These are phyloP conservation scores for Thymelicus lineola DNA, from an alignment of 2,888 invertebrate species.

Conservation along the genomic window DNA sequence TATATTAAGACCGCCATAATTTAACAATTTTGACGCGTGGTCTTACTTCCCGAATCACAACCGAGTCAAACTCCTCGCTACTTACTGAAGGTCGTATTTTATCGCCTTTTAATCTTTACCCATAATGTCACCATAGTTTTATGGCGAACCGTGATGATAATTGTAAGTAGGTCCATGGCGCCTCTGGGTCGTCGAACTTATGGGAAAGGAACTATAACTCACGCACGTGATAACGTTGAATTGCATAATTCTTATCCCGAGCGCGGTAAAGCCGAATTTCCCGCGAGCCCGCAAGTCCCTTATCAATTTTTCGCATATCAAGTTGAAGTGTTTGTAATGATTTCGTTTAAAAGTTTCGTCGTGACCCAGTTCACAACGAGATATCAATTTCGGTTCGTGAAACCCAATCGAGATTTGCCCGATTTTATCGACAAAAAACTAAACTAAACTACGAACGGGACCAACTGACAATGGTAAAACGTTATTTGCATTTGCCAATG, in stretches of 20 bases:
- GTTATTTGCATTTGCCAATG: constrained; percentile 29
- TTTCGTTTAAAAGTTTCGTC: constrained; percentile 33
- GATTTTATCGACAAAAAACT: not conserved
- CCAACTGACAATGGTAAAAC: constrained; percentile 40
- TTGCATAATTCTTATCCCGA: constrained; percentile 14
- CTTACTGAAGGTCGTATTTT: constrained; percentile 63
- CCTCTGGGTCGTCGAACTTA: constrained; percentile 58
- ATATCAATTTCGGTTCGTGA: constrained; percentile 7
- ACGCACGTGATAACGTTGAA: constrained; percentile 27
- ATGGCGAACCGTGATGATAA: constrained; percentile 55
- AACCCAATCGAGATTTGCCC: constrained; percentile 1
- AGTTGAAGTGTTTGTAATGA: constrained; percentile 41
- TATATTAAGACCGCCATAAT: constrained; percentile 23
- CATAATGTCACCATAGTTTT: constrained; percentile 55
- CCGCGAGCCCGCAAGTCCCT: constrained; percentile 6
- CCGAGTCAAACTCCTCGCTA: constrained; percentile 18
- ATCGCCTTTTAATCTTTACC: constrained; percentile 65
- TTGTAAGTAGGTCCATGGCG: constrained; percentile 53
- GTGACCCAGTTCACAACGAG: constrained; percentile 41
- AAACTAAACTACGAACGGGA: not conserved
- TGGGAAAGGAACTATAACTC: constrained; percentile 46
- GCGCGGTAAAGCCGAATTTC: constrained; percentile 7
- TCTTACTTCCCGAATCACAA: constrained; percentile 27
- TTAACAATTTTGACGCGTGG: constrained; percentile 21
- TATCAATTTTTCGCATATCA: constrained; percentile 44